Evolutionary conservation across 2,888 invertebrate genomes (phyloP).

Genomic region (Apodemia duryi): DNA sequence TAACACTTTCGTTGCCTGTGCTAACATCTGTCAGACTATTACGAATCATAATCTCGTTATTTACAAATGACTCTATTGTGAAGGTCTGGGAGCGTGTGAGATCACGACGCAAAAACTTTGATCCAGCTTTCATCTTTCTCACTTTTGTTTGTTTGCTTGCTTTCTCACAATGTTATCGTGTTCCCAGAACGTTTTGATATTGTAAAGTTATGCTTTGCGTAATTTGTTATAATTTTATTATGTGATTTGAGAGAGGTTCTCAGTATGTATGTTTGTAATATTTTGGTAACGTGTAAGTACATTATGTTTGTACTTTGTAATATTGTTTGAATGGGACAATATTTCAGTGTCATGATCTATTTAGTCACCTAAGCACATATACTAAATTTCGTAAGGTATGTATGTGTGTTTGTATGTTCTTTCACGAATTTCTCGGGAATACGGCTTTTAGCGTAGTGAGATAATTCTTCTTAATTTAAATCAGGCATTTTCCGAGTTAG

Average conservation of each 20-base stretch:
- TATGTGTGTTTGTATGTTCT: too few species aligned
- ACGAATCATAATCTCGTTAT: slow-evolving; percentile 34
- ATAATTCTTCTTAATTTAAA: too few species aligned
- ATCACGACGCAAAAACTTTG: slow-evolving; percentile 38
- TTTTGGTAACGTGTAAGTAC: too few species aligned
- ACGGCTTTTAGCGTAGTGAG: too few species aligned
- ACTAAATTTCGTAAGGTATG: too few species aligned
- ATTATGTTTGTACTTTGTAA: too few species aligned
- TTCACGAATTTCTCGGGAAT: too few species aligned
- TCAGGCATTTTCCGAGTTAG: too few species aligned
- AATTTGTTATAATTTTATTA: slow-evolving; percentile 19
- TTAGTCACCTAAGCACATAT: too few species aligned
- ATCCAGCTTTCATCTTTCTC: slow-evolving; percentile 52
- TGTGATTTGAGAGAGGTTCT: background rate
- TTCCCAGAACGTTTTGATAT: slow-evolving; percentile 12
- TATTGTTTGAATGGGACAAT: too few species aligned
- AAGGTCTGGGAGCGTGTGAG: slow-evolving; percentile 41
- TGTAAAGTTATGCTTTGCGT: slow-evolving; percentile 22
- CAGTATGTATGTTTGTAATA: too few species aligned
- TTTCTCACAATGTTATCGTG: slow-evolving; percentile 31
- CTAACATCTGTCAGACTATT: slow-evolving; percentile 31
- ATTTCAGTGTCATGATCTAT: too few species aligned
- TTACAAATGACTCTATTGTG: slow-evolving; percentile 40
- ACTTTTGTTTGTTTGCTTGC: slow-evolving; percentile 45
- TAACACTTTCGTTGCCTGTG: slow-evolving; percentile 51